Conservation (phyloP, 2,888 invertebrate genomes). For the Nomada fabriciana region DNA sequence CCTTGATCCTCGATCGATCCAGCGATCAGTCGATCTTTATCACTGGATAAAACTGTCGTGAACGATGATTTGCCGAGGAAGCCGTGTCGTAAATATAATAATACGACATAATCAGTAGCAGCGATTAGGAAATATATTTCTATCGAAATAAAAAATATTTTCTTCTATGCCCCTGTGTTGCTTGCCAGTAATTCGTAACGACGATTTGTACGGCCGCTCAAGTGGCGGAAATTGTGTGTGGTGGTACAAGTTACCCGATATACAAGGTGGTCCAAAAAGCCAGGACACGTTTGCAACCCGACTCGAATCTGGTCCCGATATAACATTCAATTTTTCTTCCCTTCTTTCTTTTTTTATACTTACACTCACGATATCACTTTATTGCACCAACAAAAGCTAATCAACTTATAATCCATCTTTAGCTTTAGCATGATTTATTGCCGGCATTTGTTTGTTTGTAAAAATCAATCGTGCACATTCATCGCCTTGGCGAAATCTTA, state of each 20-base stretch:
- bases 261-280: not conserved
- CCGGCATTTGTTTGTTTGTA: too few species aligned
- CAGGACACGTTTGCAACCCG: not conserved
- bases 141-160: not conserved
- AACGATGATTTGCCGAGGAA: not conserved
- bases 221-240: not conserved
- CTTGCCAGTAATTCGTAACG: not conserved
- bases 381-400: too few species aligned
- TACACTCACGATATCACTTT: too few species aligned
- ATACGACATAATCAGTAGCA: not conserved
- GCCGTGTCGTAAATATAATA: not conserved
- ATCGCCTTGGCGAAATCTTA: too few species aligned
- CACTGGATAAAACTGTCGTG: not conserved
- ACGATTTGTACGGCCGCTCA: not conserved
- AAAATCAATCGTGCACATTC: too few species aligned
- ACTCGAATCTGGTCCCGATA: too few species aligned
- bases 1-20: constrained; percentile 1
- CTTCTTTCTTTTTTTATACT: too few species aligned
- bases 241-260: not conserved
- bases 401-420: too few species aligned
- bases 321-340: too few species aligned
- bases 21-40: not conserved
- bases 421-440: too few species aligned
- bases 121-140: not conserved
- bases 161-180: not conserved